Conservation (phyloP, 2,113 vertebrate species). For the Ageneiosus marmoratus region DNA sequence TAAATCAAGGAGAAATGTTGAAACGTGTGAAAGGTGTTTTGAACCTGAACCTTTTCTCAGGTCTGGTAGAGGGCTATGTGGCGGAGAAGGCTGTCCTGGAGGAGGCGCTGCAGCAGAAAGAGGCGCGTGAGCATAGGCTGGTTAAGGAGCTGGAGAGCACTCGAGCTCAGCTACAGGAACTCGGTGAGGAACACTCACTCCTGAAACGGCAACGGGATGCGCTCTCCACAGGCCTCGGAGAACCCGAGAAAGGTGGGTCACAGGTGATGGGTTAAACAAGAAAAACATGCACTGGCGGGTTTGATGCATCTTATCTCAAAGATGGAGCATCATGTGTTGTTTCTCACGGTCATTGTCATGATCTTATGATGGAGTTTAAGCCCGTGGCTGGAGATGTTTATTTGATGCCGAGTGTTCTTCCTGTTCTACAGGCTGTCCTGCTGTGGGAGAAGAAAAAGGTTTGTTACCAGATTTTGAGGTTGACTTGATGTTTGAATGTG, state of each 20-base stretch:
- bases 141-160: conserved; percentile 83
- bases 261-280: background rate
- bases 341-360: background rate
- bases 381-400: conserved; percentile 30
- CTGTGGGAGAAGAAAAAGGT: conserved; percentile 74
- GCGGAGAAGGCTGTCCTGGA: conserved; percentile 82
- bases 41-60: conserved; percentile 64
- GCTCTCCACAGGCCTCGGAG: conserved; percentile 64
- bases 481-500: conserved; percentile 30
- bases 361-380: background rate
- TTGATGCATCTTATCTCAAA: background rate
- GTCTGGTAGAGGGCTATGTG: conserved; percentile 84
- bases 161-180: conserved; percentile 72
- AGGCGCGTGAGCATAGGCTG: conserved; percentile 78
- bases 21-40: background rate
- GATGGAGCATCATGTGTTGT: background rate
- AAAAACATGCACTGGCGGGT: background rate
- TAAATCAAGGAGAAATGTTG: background rate
- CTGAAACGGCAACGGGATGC: conserved; percentile 69
- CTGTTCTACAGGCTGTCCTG: conserved; percentile 66
- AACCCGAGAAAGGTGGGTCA: conserved; percentile 72
- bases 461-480: conserved; percentile 61
- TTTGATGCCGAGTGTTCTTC: conserved; percentile 56
- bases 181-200: conserved; percentile 66
- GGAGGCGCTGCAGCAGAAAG: conserved; percentile 81